Conservation (phyloP, 2,888 invertebrate genomes). For the Dorcus parallelipipedus region DNA sequence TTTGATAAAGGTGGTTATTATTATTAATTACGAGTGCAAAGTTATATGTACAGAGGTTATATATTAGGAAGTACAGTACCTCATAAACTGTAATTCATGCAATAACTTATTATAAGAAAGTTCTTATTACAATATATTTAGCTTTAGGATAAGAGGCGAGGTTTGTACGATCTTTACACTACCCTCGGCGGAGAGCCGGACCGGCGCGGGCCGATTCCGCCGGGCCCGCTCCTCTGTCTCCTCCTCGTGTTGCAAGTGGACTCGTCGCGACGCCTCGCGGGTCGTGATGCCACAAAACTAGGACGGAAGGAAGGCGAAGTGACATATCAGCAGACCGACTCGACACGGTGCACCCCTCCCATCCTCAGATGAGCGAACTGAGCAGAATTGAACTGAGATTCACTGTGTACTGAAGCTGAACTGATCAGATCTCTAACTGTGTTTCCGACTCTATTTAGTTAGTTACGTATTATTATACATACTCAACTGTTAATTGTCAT, state of each 20-base stretch:
- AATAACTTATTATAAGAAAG: constrained; percentile 54
- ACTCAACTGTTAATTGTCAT: constrained; percentile 35
- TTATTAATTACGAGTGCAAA: constrained; percentile 49
- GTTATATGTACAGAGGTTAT: constrained; percentile 53
- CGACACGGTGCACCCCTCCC: constrained; percentile 24
- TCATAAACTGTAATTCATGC: constrained; percentile 55
- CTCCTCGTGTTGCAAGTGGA: constrained; percentile 9
- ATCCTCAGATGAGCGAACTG: constrained; percentile 32
- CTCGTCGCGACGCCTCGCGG: constrained; percentile 7
- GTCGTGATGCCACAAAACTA: constrained; percentile 5
- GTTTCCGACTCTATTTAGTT: constrained; percentile 36
- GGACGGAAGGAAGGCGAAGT: constrained; percentile 31
- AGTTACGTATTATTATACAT: constrained; percentile 30
- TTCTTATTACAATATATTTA: constrained; percentile 51
- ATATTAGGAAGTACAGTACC: constrained; percentile 53
- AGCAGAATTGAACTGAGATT: constrained; percentile 45
- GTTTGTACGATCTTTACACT: constrained; percentile 45
- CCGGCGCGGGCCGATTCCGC: constrained; percentile 30
- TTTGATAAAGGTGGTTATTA: constrained; percentile 40
- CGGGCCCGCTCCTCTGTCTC: constrained; percentile 12
- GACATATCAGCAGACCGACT: constrained; percentile 46
- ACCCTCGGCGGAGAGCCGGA: constrained; percentile 13
- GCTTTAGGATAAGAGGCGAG: constrained; percentile 51
- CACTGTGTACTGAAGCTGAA: constrained; percentile 34
- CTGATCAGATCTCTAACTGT: constrained; percentile 40